Base-by-base conservation (phyloP, 1,140 invertebrate species). In the Heliconius hermathena region DNA sequence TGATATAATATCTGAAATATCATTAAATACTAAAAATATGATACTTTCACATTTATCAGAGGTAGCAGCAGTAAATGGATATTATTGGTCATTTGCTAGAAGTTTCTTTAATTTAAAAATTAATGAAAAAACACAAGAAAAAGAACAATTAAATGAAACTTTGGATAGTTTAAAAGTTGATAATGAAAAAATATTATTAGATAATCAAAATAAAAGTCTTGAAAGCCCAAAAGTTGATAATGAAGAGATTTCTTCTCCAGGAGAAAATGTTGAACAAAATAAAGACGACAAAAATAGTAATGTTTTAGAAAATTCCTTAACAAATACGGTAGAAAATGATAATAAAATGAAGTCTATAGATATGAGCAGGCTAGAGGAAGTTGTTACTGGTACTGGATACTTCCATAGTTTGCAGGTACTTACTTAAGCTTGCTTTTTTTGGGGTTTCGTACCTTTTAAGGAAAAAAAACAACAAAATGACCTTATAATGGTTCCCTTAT, bases 71-170 rank as follows among this genome's bases (percentile, higher is more conserved):
- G 38, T 81, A 3, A 73, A 73, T 9, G 89, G 89, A 5, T 90
- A 89, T 83, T 90, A 88, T 36, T 93, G 91, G 91, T 76, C 87
- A n/a, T 84, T 78, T 46, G 88, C 90, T 8, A 72, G 77, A 13
- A 78, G 36, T 8, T 71, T 79, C 33, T 87, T 83, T 66, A 76
- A 83, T 16, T n/a, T 46, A 22, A 70, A 80, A 74, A 78, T 78
- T 9, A 54, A 52, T 54, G 57, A 73, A 54, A 20, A 41, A 9
- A 54, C 71, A 22, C 16, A 52, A 54, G 72, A 60, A 49, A 54
- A 60, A 22, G 54, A 38, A 0, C 20, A 26, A 20, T n/a, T 26
- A 33, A 49, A 70, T 2, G 16, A 76, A 22, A 75, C 54, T 16
- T 9, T 22, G 16, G 41, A 76, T 33, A 46, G 60, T 13, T 36